Base-by-base conservation (phyloP, 1,140 invertebrate species). In the Pachyrhynchus sulphureomaculatus region DNA sequence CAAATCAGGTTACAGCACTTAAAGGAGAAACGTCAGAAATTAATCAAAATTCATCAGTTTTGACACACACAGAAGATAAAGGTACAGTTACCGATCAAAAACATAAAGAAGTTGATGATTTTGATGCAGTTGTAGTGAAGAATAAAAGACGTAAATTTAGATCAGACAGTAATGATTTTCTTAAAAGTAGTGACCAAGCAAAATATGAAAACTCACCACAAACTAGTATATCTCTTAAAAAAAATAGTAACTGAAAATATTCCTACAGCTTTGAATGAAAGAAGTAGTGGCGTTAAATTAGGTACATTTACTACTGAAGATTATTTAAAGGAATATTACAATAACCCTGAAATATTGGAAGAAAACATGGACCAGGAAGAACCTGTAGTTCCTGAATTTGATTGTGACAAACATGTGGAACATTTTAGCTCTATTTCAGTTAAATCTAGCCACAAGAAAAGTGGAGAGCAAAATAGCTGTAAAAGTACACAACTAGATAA, bases 241-340 rank as follows among this genome's bases (percentile, higher is more conserved):
- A 6, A 9, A 29, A 29, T 8, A 29, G 1, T 6, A 6, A 2
- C 2, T 2, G 12, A 29, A 29, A 10, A 29, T 9, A 29, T 6
- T 1, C 26, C 1, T 1, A 29, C 2, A 29, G 12, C 26, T 9
- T 9, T 29, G 12, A 29, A 6, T 6, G 26, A 29, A 29, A 29
- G 2, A 9, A 10, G 1, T 4, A 42, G 8, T 42, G 18, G 18
- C 13, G 12, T 29, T 29, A 10, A 24, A 5, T 49, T 49, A 17
- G 21, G n/a, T 8, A 53, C 8, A 17, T 53, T 53, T 53, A 53
- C 51, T 5, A 53, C 51, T n/a, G 51, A 41, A 39, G 51, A 41
- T 18, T 53, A 53, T 41, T 24, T 53, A 20, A 41, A n/a, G 13
- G 51, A 53, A 20, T 24, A 24, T 53, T 24, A 18, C 9, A 53